These are phyloP conservation scores for Sinocyclocheilus anophthalmus DNA, from an alignment of 2,113 vertebrate species.

Conservation along the genomic window DNA sequence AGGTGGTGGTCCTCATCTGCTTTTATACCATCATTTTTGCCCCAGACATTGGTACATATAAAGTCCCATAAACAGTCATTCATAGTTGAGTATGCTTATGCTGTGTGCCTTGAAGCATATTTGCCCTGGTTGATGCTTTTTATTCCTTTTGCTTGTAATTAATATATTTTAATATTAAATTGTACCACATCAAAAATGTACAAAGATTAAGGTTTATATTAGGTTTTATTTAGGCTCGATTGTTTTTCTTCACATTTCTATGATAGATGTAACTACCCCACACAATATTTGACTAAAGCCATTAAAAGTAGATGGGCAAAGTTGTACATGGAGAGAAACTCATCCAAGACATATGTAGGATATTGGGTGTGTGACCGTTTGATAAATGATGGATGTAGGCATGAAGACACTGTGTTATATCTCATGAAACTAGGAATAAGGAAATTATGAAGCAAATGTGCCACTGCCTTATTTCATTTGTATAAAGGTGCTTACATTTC, in stretches of 20 bases:
- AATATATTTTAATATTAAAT: background rate
- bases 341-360: background rate
- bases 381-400: background rate
- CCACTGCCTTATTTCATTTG: background rate
- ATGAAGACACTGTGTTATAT: background rate
- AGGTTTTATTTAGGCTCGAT: background rate
- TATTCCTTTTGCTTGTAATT: background rate
- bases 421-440: background rate
- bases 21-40: background rate
- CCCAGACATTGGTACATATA: background rate
- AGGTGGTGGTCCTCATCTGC: background rate
- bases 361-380: background rate
- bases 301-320: background rate
- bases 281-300: background rate
- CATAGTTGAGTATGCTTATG: background rate
- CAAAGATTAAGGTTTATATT: background rate
- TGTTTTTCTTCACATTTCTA: background rate
- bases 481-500: background rate
- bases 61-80: background rate
- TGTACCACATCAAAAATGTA: background rate
- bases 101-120: constrained; percentile 7
- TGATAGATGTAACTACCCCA: background rate
- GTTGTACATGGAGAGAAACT: background rate
- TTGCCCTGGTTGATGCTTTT: background rate
- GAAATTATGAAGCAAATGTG: background rate